phyloP scores from a whole-genome alignment of 2,888 invertebrate species.

The Gnatocerus cornutus region DNA sequence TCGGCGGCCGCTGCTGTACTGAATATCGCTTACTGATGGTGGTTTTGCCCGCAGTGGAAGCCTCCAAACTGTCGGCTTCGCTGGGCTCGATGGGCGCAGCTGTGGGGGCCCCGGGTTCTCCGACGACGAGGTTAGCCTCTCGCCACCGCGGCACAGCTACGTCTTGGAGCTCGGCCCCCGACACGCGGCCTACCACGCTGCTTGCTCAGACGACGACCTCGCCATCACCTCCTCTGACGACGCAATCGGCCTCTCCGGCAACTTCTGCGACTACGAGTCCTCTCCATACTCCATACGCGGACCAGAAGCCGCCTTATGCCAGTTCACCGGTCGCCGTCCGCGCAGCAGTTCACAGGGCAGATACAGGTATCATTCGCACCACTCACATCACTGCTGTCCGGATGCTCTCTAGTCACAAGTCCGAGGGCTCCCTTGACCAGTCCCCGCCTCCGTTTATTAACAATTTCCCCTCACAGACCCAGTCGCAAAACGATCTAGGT shows the following conservation, averaged over 20 bases:
- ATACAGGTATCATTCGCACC: constrained; percentile 67
- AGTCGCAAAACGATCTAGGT: constrained; percentile 69
- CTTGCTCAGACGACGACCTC: constrained; percentile 68
- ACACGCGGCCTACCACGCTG: constrained; percentile 72
- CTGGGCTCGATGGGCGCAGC: constrained; percentile 74
- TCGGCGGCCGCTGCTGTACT: neutral
- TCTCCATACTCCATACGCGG: constrained; percentile 59
- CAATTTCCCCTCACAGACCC: constrained; percentile 68
- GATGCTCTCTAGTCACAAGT: constrained; percentile 75
- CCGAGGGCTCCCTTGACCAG: constrained; percentile 74
- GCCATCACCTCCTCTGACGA: constrained; percentile 69
- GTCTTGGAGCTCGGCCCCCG: constrained; percentile 76
- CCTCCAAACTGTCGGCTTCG: constrained; percentile 74
- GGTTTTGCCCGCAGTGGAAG: constrained; percentile 66
- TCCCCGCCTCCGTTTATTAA: constrained; percentile 60
- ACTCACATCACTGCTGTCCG: constrained; percentile 70
- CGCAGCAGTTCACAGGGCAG: constrained; percentile 74
- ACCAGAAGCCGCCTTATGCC: constrained; percentile 68
- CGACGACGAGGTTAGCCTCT: constrained; percentile 88
- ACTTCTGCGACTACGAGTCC: constrained; percentile 71
- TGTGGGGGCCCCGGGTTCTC: constrained; percentile 81
- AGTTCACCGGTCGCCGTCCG: constrained; percentile 71
- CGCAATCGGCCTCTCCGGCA: constrained; percentile 69
- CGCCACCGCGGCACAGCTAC: constrained; percentile 77
- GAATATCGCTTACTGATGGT: neutral